Conservation (phyloP, 2,113 vertebrate species). For the Albula goreensis region DNA sequence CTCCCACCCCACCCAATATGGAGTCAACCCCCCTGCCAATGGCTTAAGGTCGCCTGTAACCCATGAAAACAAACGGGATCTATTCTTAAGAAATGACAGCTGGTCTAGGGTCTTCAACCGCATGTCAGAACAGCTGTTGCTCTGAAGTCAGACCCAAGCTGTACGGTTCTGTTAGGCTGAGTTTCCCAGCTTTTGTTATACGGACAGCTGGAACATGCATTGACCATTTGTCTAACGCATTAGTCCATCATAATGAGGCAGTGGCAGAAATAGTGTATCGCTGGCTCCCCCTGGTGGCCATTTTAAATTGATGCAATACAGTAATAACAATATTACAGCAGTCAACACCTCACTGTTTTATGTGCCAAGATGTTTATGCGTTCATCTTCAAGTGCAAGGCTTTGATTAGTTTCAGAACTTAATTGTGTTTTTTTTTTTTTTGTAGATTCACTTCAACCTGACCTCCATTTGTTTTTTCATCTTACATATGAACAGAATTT, state of each 20-base stretch:
- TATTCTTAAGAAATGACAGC: not conserved
- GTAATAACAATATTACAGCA: not conserved
- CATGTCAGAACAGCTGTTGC: not conserved
- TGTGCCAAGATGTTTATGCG: too few relatives aligned
- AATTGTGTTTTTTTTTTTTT: too few relatives aligned
- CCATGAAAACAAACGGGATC: too few relatives aligned
- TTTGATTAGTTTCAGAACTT: too few relatives aligned
- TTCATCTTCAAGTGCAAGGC: too few relatives aligned
- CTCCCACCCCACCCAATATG: not conserved
- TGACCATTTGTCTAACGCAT: not conserved
- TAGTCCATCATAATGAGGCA: not conserved
- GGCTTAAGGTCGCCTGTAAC: too few relatives aligned
- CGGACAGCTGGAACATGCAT: too few relatives aligned
- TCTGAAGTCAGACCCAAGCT: not conserved
- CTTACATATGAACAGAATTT: too few relatives aligned
- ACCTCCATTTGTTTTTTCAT: too few relatives aligned
- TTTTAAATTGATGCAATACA: not conserved
- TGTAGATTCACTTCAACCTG: too few relatives aligned
- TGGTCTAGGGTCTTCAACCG: not conserved
- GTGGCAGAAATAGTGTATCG: not conserved
- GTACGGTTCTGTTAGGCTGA: not conserved
- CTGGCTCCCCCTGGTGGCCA: not conserved
- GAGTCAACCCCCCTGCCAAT: too few relatives aligned
- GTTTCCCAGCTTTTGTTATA: not conserved
- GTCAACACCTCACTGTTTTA: too few relatives aligned